Evolutionary conservation across 1,140 invertebrate species (phyloP).

Genomic region (Laupala kohalensis): DNA sequence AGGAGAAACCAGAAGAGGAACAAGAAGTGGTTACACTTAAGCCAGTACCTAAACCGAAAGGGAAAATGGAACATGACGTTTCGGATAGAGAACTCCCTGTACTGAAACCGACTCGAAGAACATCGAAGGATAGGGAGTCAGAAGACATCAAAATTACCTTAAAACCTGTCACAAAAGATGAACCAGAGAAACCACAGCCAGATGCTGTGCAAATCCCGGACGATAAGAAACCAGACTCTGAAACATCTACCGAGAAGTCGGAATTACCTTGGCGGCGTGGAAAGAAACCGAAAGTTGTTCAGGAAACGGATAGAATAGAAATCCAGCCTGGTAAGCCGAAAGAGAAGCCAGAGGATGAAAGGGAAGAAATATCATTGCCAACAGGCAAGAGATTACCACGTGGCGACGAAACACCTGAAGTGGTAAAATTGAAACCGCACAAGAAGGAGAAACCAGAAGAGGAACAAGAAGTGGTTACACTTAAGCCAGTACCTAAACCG

Average conservation of each 20-base stretch:
- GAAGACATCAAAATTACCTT: neutral
- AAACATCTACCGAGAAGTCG: constrained; percentile 15
- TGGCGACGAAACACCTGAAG: constrained; percentile 21
- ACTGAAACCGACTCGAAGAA: too few relatives aligned
- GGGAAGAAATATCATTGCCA: constrained; percentile 11
- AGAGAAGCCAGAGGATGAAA: constrained; percentile 11
- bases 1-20: constrained; percentile 21
- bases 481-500: constrained; percentile 17
- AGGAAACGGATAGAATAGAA: constrained; percentile 10
- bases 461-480: constrained; percentile 17
- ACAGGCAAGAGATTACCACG: constrained; percentile 18
- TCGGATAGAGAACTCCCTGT: neutral
- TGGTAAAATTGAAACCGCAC: constrained; percentile 16
- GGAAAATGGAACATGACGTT: neutral
- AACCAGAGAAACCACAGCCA: neutral
- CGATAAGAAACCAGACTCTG: constrained; percentile 14
- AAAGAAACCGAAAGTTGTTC: constrained; percentile 14
- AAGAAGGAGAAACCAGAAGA: constrained; percentile 22
- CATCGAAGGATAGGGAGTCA: too few relatives aligned
- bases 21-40: neutral
- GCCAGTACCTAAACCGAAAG: constrained; percentile 9
- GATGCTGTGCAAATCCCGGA: constrained; percentile 1
- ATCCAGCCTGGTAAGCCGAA: constrained; percentile 3
- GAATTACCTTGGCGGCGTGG: constrained; percentile 11
- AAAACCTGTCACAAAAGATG: neutral